Conservation (phyloP, 2,113 vertebrate genomes). For the Rhynchopsitta pachyrhyncha region DNA sequence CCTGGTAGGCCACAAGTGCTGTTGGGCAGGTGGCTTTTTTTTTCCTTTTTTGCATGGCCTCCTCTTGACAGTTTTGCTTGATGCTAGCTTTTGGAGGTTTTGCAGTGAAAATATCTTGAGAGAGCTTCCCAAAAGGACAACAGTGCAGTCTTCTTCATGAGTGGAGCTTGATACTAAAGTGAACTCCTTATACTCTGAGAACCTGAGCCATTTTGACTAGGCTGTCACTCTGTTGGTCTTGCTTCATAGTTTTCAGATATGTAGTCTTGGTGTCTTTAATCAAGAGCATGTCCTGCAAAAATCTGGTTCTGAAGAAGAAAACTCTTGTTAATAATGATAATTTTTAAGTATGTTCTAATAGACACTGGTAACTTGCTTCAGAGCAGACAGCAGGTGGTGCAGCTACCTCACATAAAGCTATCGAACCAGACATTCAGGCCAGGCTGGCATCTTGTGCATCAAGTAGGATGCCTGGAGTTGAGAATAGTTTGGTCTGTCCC, state of each 20-base stretch:
- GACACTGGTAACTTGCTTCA: neutral
- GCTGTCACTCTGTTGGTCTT: neutral
- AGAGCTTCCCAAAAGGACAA: neutral
- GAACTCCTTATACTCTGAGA: neutral
- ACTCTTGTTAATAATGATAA: neutral
- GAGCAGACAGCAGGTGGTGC: slow-evolving; percentile 72
- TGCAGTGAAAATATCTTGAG: neutral
- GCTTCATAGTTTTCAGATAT: neutral
- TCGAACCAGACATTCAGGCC: neutral
- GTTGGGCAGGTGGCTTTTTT: neutral
- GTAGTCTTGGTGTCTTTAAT: neutral
- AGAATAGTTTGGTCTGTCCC: neutral
- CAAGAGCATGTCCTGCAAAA: neutral
- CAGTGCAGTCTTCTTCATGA: neutral
- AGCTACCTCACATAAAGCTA: neutral
- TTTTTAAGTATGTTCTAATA: neutral
- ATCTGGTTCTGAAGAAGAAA: neutral
- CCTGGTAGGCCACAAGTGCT: neutral
- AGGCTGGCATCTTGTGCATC: neutral
- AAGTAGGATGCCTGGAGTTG: neutral
- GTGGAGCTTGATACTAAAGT: neutral
- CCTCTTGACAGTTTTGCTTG: neutral
- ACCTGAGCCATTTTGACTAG: neutral
- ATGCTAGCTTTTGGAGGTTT: neutral
- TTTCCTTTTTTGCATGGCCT: neutral